Conservation (phyloP, 2,888 invertebrate species). For the Cyclophora albipunctata region DNA sequence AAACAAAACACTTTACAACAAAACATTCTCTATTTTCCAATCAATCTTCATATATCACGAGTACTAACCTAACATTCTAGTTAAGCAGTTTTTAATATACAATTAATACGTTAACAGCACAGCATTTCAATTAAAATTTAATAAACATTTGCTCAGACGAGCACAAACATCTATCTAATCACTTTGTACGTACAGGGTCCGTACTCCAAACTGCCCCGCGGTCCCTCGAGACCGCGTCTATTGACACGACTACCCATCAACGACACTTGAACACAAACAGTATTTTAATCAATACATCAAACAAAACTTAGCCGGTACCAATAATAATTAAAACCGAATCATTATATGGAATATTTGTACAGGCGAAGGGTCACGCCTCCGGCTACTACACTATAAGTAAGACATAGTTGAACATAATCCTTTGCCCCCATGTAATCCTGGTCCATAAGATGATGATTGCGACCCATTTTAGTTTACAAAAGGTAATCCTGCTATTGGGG, state of each 20-base stretch:
- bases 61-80: too few species aligned
- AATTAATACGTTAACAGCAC: too few species aligned
- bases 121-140: neutral
- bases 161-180: neutral
- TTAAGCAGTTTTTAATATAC: too few species aligned
- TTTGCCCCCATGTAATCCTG: constrained; percentile 61
- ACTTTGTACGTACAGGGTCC: neutral
- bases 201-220: constrained; percentile 11
- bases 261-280: constrained; percentile 67
- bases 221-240: constrained; percentile 26
- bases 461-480: constrained; percentile 73
- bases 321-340: constrained; percentile 75
- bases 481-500: constrained; percentile 73
- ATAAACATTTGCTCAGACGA: neutral
- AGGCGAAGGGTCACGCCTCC: constrained; percentile 59
- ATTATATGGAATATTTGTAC: constrained; percentile 71
- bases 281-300: constrained; percentile 74
- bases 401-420: constrained; percentile 31
- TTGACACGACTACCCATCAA: constrained; percentile 44
- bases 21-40: too few species aligned
- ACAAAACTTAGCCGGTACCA: constrained; percentile 69
- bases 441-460: constrained; percentile 71
- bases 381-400: constrained; percentile 44
- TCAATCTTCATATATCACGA: too few species aligned
- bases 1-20: too few species aligned